Percentiles rank a stretch among this genome's conserved stretches.
phyloP scores from a whole-genome alignment of 2,113 vertebrate genomes.

The Tursiops truncatus region DNA sequence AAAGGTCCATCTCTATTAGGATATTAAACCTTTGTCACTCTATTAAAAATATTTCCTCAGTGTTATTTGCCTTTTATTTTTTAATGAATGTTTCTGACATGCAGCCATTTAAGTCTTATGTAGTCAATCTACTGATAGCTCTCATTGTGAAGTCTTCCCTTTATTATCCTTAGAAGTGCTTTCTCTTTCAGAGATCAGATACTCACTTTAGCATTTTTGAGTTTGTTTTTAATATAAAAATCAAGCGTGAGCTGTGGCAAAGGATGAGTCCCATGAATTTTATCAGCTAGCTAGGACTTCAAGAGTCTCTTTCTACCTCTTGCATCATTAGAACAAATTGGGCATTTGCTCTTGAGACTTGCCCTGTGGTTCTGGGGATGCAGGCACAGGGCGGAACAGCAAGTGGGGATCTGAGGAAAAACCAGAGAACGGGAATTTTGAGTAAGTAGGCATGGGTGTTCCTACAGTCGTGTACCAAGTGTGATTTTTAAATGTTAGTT shows the following conservation, averaged over 20 bases:
- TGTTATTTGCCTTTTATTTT: slow-evolving; percentile 62
- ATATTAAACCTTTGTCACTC: slow-evolving; percentile 45
- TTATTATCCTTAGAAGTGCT: slow-evolving; percentile 1
- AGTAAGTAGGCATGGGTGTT: neutral
- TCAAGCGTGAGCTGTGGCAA: neutral
- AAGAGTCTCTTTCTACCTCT: slow-evolving; percentile 52
- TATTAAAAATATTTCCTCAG: slow-evolving; percentile 22
- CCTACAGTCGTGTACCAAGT: neutral
- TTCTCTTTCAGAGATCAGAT: slow-evolving; percentile 31
- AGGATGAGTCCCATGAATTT: neutral
- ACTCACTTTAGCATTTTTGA: neutral
- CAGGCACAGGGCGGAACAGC: neutral
- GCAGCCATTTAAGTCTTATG: slow-evolving; percentile 14
- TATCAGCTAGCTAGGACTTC: neutral
- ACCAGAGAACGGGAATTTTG: neutral
- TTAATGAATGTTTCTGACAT: slow-evolving; percentile 44
- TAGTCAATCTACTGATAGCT: neutral
- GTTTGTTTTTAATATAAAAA: slow-evolving; percentile 19
- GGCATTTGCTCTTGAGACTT: neutral
- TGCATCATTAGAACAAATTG: slow-evolving; percentile 39
- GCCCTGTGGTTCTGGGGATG: neutral
- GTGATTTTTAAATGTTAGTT: neutral
- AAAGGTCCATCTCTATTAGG: slow-evolving; percentile 43
- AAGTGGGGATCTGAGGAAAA: neutral
- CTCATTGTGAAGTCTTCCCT: neutral